These are phyloP conservation scores for Pelochelys cantorii DNA, from an alignment of 2,797 vertebrate species.

Conservation along the genomic window DNA sequence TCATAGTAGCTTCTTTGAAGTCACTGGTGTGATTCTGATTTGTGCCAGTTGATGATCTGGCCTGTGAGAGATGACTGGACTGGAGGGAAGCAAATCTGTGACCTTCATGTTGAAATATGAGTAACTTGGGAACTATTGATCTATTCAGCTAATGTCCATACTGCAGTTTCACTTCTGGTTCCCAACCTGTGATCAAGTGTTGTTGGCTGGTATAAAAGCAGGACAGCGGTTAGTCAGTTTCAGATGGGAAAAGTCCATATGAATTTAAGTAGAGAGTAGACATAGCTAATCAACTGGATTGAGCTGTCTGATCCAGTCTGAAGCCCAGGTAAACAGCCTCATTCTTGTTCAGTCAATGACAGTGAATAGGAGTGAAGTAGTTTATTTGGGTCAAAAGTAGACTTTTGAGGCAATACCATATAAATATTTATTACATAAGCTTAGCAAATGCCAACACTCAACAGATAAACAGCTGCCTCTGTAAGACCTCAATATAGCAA, in stretches of 20 bases:
- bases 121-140: background rate
- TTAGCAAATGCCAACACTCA: background rate
- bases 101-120: background rate
- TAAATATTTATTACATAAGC: background rate
- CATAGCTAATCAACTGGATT: background rate
- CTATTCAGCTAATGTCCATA: background rate
- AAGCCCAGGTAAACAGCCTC: background rate
- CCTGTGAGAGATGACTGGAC: fast-evolving
- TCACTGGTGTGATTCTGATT: background rate
- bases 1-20: background rate
- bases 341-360: background rate
- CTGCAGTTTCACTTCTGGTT: background rate
- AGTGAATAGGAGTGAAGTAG: background rate
- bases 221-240: background rate
- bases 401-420: background rate
- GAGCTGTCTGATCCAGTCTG: background rate
- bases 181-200: background rate
- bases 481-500: background rate
- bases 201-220: background rate
- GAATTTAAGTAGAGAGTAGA: background rate
- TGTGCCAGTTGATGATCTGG: background rate
- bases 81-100: fast-evolving
- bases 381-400: background rate
- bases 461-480: background rate
- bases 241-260: background rate